A percentile compares a stretch with the other conserved stretches of the same genome.
phyloP scores from a whole-genome alignment of 2,113 vertebrate species.

The Sylvicapra grimmia region DNA sequence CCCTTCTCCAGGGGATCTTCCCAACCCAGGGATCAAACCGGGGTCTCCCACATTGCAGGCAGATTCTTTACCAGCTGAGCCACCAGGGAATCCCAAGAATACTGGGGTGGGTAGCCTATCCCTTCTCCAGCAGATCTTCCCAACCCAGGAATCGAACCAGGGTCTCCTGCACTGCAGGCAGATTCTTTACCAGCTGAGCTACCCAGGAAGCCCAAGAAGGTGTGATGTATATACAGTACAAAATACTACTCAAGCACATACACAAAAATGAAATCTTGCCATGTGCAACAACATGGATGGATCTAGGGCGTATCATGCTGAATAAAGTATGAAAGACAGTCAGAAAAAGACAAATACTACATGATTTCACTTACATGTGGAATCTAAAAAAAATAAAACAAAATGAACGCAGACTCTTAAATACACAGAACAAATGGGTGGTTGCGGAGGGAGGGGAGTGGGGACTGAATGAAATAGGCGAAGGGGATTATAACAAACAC shows the following conservation, averaged over 20 bases:
- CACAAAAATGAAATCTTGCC: neutral
- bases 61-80: neutral
- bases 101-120: accelerated
- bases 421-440: neutral
- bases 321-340: neutral
- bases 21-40: neutral
- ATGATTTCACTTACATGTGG: neutral
- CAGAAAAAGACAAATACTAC: neutral
- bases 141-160: too few species aligned
- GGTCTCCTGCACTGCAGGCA: neutral
- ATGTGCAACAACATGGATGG: neutral
- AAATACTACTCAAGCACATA: neutral
- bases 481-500: neutral
- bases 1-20: neutral
- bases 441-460: neutral
- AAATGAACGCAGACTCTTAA: neutral
- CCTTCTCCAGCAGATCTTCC: too few species aligned
- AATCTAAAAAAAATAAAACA: neutral
- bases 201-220: neutral
- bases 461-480: neutral
- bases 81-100: too few species aligned
- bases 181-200: neutral
- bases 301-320: neutral
- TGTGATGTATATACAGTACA: neutral
- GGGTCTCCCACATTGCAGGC: neutral